Percentiles rank a stretch among this genome's conserved stretches.
Evolutionary conservation across 2,113 vertebrate genomes (phyloP).

Genomic region (Uria lomvia): DNA sequence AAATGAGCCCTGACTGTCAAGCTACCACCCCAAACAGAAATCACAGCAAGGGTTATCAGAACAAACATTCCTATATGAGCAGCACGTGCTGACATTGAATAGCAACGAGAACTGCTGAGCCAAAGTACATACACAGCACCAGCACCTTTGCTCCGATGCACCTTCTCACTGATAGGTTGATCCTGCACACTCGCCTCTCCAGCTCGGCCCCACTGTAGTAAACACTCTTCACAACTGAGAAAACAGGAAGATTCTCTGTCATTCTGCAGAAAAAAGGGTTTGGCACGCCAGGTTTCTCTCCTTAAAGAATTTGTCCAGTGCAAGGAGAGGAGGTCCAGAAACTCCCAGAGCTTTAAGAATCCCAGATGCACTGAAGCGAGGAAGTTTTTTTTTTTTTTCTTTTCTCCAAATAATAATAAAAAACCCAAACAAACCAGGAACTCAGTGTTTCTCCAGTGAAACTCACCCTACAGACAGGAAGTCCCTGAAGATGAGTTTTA

Average conservation of each 20-base stretch:
- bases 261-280: not conserved
- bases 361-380: constrained; percentile 12
- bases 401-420: constrained; percentile 36
- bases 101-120: not conserved
- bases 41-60: not conserved
- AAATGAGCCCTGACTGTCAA: not conserved
- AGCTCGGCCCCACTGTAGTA: not conserved
- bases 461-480: constrained; percentile 41
- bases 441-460: constrained; percentile 11
- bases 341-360: not conserved
- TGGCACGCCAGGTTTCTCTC: not conserved
- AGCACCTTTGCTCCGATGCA: not conserved
- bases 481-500: constrained; percentile 58
- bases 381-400: not conserved
- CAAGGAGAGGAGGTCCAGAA: not conserved
- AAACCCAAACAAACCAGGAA: constrained; percentile 40
- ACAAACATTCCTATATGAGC: not conserved
- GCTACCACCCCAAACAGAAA: not conserved
- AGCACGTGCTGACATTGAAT: not conserved
- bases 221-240: not conserved
- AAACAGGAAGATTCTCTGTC: not conserved
- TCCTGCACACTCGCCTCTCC: not conserved
- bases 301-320: not conserved
- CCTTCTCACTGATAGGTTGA: not conserved
- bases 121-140: not conserved